A percentile compares a stretch with the other conserved stretches of the same genome.
Conservation (phyloP, 2,797 vertebrate species). For the Aplochiton taeniatus region DNA sequence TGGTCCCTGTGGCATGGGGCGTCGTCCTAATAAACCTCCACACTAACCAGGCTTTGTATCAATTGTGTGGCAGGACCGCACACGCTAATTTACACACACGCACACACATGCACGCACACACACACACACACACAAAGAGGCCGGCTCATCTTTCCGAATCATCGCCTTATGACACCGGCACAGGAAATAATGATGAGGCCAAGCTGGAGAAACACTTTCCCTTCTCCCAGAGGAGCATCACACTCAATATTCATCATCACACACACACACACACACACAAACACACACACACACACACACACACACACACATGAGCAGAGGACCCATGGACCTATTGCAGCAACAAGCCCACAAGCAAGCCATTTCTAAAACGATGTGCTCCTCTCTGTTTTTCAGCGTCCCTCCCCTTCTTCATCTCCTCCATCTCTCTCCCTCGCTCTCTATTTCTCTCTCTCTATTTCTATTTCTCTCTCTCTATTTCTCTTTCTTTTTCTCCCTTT, state of each 20-base stretch:
- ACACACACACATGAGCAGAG: no score
- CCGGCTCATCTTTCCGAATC: not conserved
- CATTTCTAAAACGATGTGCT: no score
- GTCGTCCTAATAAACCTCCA: slow-evolving; percentile 59
- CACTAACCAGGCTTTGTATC: slow-evolving; percentile 38
- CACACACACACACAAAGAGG: not conserved
- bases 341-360: no score
- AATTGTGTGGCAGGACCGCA: slow-evolving; percentile 43
- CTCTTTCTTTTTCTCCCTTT: not conserved
- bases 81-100: no score
- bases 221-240: not conserved
- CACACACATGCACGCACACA: not conserved
- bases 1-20: slow-evolving; percentile 15
- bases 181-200: not conserved
- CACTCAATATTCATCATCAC: not conserved
- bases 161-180: not conserved
- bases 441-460: not conserved
- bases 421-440: no score
- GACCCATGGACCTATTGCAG: no score
- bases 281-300: not conserved
- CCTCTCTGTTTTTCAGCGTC: no score
- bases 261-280: not conserved
- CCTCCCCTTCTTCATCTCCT: no score
- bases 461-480: not conserved
- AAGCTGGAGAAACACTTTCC: not conserved